Evolutionary conservation across 2,113 vertebrate genomes (phyloP), one percentile per base, ranked within the genome.

Genomic region (Dipodomys stephensi): DNA sequence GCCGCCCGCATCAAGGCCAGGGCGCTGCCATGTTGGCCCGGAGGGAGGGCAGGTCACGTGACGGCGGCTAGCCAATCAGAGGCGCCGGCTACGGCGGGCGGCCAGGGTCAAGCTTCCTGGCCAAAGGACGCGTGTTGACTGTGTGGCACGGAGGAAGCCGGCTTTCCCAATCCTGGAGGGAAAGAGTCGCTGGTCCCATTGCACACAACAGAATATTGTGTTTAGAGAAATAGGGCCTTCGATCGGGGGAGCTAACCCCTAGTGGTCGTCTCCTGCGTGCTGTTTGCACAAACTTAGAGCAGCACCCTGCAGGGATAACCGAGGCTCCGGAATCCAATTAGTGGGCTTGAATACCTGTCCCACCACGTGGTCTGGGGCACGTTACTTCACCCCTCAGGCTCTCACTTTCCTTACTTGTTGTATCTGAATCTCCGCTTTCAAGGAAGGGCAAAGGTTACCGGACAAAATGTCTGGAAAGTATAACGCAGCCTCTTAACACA

Each of bases 21-120:
- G 97, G 71, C 16, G 98, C 95, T n/a, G 97, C 98, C 98, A 98
- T 98, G 92, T 95, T 98, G 96, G 91, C 97, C 87, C 7, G 0
- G 20, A 65, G 79, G 76, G 79, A 39, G 28, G 88, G 65, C 0
- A 0, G 15, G 0, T 97, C 97, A 98, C 72, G 81, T 98, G 98
- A 95, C 19, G 57, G 0, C 0, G 8, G 3, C 11, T 27, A 83
- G 39, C 97, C 96, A 98, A 96, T 96, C 83, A 23, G 60, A 27
- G 62, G 4, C 2, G 67, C 20, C 1, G 2, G 6, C 64, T 64
- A 95, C 71, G 79, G 93, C 83, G 18, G 60, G 64, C n/a, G 23
- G 62, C 35, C 16, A 35, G 80, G 91, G 85, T 79, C 96, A 92
- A 96, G 84, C 81, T 39, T 49, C 22, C 0, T 0, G 0, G 2